Base-by-base conservation (phyloP, 2,888 invertebrate species). In the Agrotis clavis region DNA sequence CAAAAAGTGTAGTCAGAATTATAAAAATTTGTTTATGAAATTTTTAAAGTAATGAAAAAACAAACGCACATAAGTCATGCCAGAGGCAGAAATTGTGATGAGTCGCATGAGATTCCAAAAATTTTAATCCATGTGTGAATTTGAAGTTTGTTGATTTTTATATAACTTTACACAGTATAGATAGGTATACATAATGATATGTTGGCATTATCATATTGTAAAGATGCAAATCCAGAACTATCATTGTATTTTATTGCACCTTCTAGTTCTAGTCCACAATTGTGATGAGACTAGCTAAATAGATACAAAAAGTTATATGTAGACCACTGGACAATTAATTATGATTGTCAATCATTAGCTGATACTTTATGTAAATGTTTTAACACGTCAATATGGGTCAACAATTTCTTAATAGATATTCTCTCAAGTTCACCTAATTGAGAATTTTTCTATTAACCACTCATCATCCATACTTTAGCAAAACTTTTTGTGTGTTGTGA, bases 1-100 rank as follows among this genome's bases (percentile, higher is more conserved):
- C 90, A 91, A 89, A 93, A 93, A 93, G 92, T 92, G 89, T 91
- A 90, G 89, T 82, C 87, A 82, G 84, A 81, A 77, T 79, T 81
- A 75, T 81, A 71, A 71, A 75, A 71, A 75, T 66, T 70, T 65
- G 74, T 65, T 73, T 71, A 66, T 68, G 61, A 66, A 73, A 71
- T 61, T 56, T 19, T 73, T 74, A 50, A 65, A 57, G 30, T 72
- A 68, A 35, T 67, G 56, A 64, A 53, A 54, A 57, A 64, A 64
- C 63, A 72, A 81, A 77, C 69, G 68, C 74, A 71, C 78, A 77
- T 71, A 59, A 60, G 60, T 54, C 59, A 71, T 67, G 77, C 64
- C 76, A 61, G 51, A 64, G 81, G 66, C 68, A 66, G 63, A 65
- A 35, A 54, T 70, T 77, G 50, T 77, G 62, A 69, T 54, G 69